Conservation (phyloP, 2,797 vertebrate genomes). For the Mareca penelope region DNA sequence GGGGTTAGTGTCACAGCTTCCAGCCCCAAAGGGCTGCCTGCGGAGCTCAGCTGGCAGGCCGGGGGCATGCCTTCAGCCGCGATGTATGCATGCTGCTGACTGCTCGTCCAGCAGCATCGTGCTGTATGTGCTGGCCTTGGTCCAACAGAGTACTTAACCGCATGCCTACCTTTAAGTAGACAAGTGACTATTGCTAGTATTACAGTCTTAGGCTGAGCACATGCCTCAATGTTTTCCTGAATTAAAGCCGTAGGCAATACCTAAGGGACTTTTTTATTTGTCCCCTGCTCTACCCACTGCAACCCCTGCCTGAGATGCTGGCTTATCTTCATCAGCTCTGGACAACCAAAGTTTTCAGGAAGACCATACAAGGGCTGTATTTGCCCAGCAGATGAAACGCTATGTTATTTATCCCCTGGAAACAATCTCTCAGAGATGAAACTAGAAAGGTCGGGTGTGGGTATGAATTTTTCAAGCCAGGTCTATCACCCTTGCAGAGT, state of each 20-base stretch:
- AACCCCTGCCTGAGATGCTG: not conserved
- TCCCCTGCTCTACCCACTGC: not conserved
- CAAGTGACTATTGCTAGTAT: not conserved
- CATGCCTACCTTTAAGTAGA: not conserved
- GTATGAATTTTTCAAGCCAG: not conserved
- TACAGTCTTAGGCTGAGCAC: not conserved
- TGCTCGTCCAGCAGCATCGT: not conserved
- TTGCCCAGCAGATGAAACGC: not conserved
- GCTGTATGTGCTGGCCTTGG: not conserved
- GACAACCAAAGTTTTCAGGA: not conserved
- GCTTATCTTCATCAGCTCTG: not conserved
- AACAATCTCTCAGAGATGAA: not conserved
- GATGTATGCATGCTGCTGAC: not conserved
- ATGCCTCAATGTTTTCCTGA: not conserved
- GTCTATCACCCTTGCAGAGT: not conserved
- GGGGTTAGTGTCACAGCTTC: not conserved
- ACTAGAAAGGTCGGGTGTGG: not conserved
- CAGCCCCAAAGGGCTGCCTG: not conserved
- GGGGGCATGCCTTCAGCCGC: not conserved
- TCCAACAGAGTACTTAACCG: constrained; percentile 33
- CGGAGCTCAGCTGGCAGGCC: not conserved
- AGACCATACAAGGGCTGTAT: not conserved
- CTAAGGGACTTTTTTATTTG: not conserved
- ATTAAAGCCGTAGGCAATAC: not conserved
- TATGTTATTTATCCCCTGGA: not conserved